These are phyloP conservation scores for Thunnus albacares DNA, from an alignment of 2,797 vertebrate genomes.

Conservation along the genomic window DNA sequence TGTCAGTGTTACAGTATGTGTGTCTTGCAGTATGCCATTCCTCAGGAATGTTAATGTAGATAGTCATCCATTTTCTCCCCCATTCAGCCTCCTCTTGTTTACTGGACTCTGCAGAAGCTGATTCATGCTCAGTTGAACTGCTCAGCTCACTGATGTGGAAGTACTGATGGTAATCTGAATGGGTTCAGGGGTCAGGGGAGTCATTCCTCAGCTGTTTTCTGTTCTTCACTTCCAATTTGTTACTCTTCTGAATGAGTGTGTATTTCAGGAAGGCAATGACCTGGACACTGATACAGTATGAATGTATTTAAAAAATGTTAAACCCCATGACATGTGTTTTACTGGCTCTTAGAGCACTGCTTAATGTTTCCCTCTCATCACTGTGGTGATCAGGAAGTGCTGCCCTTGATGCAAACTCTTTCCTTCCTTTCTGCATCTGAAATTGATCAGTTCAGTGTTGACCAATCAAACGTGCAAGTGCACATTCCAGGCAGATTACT, in stretches of 20 bases:
- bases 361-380: neutral
- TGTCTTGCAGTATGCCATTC: neutral
- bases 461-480: neutral
- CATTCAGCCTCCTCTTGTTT: slow-evolving; percentile 7
- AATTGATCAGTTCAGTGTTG: too few relatives aligned
- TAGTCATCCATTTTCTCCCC: neutral
- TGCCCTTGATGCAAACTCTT: neutral
- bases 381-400: neutral
- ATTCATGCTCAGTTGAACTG: slow-evolving; percentile 27
- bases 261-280: slow-evolving; percentile 5
- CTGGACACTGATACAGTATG: slow-evolving; percentile 16
- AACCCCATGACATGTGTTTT: neutral
- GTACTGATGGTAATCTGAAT: slow-evolving; percentile 13
- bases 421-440: neutral
- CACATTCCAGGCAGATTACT: too few relatives aligned
- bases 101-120: slow-evolving; percentile 1
- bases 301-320: neutral
- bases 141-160: slow-evolving; percentile 24
- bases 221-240: slow-evolving; percentile 8
- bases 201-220: slow-evolving; percentile 31
- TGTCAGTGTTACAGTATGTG: neutral
- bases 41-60: slow-evolving; percentile 22
- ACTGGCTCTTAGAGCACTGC: too few relatives aligned
- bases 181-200: slow-evolving; percentile 29
- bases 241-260: neutral